Conservation (phyloP, 2,797 vertebrate species). For the Netta rufina region DNA sequence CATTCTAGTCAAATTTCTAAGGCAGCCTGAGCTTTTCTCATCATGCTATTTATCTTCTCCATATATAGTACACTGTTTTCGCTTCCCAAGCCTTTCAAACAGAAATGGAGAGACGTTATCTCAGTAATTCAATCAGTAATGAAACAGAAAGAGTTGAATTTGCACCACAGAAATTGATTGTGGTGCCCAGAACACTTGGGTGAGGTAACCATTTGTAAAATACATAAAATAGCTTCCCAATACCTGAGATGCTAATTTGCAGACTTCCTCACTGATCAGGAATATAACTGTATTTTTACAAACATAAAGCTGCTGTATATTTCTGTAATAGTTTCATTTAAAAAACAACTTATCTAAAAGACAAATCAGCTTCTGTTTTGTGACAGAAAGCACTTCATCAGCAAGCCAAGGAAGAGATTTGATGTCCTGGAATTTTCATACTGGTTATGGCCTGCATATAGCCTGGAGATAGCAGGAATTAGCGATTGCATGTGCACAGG, state of each 20-base stretch:
- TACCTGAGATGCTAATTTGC: not conserved
- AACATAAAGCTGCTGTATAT: not conserved
- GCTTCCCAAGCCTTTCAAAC: not conserved
- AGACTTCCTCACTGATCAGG: not conserved
- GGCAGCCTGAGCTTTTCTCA: not conserved
- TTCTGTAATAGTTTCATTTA: not conserved
- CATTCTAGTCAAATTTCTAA: not conserved
- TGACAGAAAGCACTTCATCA: not conserved
- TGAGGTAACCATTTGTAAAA: not conserved
- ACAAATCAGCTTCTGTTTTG: not conserved
- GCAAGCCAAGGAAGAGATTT: constrained; percentile 16
- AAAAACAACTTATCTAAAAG: not conserved
- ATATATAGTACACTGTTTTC: not conserved
- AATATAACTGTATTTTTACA: not conserved
- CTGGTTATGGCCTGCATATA: not conserved
- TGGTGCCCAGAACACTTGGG: not conserved
- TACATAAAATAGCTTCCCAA: not conserved
- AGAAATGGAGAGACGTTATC: not conserved
- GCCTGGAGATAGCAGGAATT: not conserved
- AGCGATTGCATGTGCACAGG: not conserved
- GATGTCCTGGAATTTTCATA: constrained; percentile 18
- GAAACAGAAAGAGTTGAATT: not conserved
- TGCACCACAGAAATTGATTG: not conserved
- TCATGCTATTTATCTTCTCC: not conserved
- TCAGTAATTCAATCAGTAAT: not conserved